Evolutionary conservation across 2,888 invertebrate species (phyloP).

Genomic region (Odontothrips loti): DNA sequence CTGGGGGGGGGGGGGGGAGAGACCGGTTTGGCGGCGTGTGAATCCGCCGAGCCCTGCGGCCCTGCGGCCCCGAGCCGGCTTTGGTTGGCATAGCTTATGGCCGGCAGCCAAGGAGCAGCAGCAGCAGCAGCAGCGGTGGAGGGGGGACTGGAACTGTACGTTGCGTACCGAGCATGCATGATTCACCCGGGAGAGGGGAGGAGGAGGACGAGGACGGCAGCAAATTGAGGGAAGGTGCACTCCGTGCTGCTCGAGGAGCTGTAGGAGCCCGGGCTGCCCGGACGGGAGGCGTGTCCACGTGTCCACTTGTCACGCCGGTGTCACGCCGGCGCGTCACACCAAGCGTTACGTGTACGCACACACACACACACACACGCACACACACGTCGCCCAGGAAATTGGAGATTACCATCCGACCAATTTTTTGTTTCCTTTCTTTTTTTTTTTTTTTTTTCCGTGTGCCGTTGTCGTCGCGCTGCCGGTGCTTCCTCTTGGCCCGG

Average conservation of each 20-base stretch:
- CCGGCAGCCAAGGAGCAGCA: background rate
- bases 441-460: background rate
- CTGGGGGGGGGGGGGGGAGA: background rate
- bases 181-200: background rate
- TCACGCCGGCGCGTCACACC: background rate
- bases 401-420: background rate
- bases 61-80: background rate
- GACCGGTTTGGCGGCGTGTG: constrained; percentile 10
- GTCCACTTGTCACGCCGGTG: constrained; percentile 1
- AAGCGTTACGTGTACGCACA: background rate
- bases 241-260: background rate
- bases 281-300: background rate
- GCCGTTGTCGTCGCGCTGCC: background rate
- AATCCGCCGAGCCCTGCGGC: background rate
- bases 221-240: constrained; percentile 1
- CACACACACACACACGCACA: background rate
- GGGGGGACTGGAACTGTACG: constrained; percentile 4
- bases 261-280: background rate
- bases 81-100: constrained; percentile 4
- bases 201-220: background rate
- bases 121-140: background rate
- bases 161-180: background rate
- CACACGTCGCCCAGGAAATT: constrained; percentile 5
- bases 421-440: background rate
- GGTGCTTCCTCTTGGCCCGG: background rate